Evolutionary conservation across 2,113 vertebrate genomes (phyloP).

Genomic region (Scomber japonicus): DNA sequence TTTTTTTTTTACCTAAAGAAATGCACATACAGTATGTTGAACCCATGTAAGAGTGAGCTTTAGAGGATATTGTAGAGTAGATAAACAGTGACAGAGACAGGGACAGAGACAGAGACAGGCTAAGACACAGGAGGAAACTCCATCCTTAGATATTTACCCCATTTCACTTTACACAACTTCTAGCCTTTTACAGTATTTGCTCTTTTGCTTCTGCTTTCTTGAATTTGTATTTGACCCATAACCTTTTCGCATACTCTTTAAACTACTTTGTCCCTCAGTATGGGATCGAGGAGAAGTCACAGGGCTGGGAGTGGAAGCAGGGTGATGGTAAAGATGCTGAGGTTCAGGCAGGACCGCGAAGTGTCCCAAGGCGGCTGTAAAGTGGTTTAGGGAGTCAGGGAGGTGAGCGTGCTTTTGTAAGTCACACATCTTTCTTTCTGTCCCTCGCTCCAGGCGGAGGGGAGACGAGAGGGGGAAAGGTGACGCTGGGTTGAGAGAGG

Average conservation of each 20-base stretch:
- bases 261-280: no score
- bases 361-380: constrained; percentile 38
- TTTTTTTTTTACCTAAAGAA: constrained; percentile 27
- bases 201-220: no score
- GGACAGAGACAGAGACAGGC: background rate
- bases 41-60: background rate
- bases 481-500: constrained; percentile 9
- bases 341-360: constrained; percentile 23
- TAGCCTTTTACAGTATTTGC: no score
- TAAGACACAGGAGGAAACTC: background rate
- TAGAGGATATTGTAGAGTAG: background rate
- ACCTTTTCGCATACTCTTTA: no score
- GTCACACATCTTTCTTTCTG: constrained; percentile 44
- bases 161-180: no score
- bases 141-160: background rate
- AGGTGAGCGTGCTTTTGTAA: constrained; percentile 32
- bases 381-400: constrained; percentile 51
- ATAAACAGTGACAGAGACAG: background rate
- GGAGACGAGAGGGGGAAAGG: constrained; percentile 10
- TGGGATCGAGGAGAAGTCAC: background rate
- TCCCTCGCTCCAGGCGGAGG: constrained; percentile 8
- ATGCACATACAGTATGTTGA: background rate
- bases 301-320: background rate
- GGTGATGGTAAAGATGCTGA: background rate
- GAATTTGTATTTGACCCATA: no score